Evolutionary conservation across 2,113 vertebrate species (phyloP).

Genomic region (Ovibos moschatus): DNA sequence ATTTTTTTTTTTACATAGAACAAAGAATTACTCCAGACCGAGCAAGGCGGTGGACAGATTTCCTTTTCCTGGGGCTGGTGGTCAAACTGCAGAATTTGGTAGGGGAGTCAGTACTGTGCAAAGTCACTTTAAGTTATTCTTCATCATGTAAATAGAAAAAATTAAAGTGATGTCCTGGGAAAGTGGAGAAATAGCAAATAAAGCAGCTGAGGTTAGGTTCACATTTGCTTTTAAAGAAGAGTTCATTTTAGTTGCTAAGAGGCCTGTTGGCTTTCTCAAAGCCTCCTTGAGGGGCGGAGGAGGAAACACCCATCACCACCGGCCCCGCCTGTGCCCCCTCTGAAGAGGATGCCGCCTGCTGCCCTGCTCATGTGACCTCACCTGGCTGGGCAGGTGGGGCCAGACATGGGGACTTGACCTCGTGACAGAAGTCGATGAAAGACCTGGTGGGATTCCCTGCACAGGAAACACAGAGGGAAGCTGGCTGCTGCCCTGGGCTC

Average conservation of each 20-base stretch:
- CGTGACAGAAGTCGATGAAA: accelerated
- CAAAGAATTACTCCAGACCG: background rate
- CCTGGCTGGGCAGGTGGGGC: background rate
- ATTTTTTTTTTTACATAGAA: background rate
- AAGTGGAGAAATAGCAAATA: background rate
- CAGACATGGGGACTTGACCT: background rate
- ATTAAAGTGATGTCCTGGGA: background rate
- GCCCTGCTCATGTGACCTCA: too few species aligned
- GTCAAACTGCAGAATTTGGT: background rate
- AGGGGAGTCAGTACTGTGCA: accelerated
- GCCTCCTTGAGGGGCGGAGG: accelerated
- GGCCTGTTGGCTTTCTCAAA: background rate
- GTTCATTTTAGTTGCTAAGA: background rate
- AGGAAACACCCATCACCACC: accelerated
- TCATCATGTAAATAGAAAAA: background rate
- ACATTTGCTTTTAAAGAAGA: background rate
- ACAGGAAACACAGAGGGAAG: accelerated
- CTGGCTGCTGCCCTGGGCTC: too few species aligned
- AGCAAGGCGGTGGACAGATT: background rate
- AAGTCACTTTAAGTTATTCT: background rate
- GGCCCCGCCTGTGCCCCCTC: background rate
- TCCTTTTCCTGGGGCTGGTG: background rate
- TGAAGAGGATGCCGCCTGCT: background rate
- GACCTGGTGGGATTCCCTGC: accelerated
- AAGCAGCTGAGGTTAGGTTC: background rate